Percentiles rank a stretch among this genome's conserved stretches.
phyloP scores from a whole-genome alignment of 1,140 invertebrate genomes.

The Drosophila insularis region DNA sequence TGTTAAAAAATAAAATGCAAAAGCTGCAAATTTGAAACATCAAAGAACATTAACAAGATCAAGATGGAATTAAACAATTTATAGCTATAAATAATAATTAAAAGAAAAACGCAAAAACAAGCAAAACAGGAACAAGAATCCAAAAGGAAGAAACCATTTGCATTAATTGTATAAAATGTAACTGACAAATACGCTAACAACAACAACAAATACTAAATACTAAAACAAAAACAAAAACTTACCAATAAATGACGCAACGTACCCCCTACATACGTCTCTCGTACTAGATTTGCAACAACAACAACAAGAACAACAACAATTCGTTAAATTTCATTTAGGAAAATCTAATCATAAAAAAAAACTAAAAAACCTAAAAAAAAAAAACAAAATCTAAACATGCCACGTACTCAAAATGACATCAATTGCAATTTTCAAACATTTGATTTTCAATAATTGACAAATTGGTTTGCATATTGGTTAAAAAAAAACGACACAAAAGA shows the following conservation, averaged over 20 bases:
- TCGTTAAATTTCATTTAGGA: constrained; percentile 43
- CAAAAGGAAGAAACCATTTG: constrained; percentile 34
- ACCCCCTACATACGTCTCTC: constrained; percentile 73
- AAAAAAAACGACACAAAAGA: constrained; percentile 13
- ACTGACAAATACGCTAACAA: constrained; percentile 32
- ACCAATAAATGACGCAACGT: constrained; percentile 64
- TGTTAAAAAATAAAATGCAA: constrained; percentile 56
- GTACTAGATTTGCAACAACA: constrained; percentile 54
- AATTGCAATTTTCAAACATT: constrained; percentile 51
- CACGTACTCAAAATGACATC: constrained; percentile 71
- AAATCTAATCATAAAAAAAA: constrained; percentile 1
- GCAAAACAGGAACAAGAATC: constrained; percentile 40
- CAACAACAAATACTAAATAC: constrained; percentile 31
- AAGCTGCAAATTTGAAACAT: constrained; percentile 23
- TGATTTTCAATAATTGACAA: constrained; percentile 19
- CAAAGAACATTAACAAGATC: constrained; percentile 17
- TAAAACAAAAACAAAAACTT: constrained; percentile 13
- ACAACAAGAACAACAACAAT: not conserved
- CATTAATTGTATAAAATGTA: constrained; percentile 20
- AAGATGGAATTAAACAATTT: constrained; percentile 47
- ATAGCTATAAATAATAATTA: constrained; percentile 18
- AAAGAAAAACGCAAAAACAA: constrained; percentile 15
- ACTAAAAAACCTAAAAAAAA: not conserved
- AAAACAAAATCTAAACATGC: constrained; percentile 55
- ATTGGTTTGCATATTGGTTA: constrained; percentile 59